phyloP scores from a whole-genome alignment of 2,797 vertebrate genomes.

The Agapornis canus region DNA sequence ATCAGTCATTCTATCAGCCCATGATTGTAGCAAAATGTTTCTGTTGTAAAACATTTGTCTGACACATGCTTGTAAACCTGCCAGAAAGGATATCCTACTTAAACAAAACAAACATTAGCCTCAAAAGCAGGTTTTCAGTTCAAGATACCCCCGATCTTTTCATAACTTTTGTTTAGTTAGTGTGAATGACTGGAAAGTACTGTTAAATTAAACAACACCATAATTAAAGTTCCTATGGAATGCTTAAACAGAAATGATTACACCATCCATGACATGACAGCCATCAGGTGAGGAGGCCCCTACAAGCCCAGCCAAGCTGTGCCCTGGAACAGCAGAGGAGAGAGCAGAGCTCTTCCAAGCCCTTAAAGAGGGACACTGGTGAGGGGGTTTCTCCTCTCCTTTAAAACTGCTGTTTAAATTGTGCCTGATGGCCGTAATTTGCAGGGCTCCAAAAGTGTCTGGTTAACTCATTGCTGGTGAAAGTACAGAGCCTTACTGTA shows the following conservation, averaged over 20 bases:
- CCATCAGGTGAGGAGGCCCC: accelerated
- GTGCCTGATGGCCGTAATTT: background rate
- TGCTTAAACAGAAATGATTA: background rate
- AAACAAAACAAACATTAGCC: slow-evolving; percentile 17
- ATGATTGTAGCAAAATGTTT: slow-evolving; percentile 61
- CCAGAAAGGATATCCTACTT: slow-evolving; percentile 63
- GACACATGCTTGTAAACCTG: slow-evolving; percentile 68
- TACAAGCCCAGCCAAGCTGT: background rate
- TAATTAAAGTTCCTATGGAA: background rate
- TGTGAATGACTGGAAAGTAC: background rate
- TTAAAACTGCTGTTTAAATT: accelerated
- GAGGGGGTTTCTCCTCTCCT: background rate
- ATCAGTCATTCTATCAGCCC: slow-evolving; percentile 59
- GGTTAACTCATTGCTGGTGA: background rate
- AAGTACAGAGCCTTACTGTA: background rate
- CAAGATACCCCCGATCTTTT: background rate
- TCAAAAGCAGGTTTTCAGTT: slow-evolving; percentile 9
- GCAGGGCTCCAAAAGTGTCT: background rate
- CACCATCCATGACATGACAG: accelerated
- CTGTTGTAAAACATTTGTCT: slow-evolving; percentile 66
- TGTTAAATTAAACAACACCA: background rate
- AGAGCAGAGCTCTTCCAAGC: background rate
- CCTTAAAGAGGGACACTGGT: too few species aligned
- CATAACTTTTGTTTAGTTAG: background rate
- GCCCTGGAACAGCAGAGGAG: background rate